phyloP scores from a whole-genome alignment of 2,888 invertebrate genomes.

The Dusona sp. region DNA sequence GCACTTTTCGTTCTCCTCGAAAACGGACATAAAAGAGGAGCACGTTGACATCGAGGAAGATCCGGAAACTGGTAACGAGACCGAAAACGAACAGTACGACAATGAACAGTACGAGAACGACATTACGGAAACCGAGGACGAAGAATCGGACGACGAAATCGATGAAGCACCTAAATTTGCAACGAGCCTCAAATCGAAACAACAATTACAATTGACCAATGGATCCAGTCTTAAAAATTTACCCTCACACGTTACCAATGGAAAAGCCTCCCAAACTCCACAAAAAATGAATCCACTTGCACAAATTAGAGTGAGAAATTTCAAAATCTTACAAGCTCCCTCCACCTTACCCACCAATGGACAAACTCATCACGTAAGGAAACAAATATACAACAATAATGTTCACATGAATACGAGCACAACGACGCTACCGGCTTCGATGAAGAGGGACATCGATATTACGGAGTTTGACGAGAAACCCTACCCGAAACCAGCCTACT shows the following conservation, averaged over 20 bases:
- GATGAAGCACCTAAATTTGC: slow-evolving; percentile 54
- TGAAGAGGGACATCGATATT: slow-evolving; percentile 82
- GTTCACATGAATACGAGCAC: slow-evolving; percentile 75
- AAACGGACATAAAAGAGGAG: slow-evolving; percentile 76
- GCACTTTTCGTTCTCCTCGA: slow-evolving; percentile 77
- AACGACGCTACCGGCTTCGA: slow-evolving; percentile 69
- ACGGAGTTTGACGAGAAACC: slow-evolving; percentile 86
- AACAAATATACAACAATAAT: slow-evolving; percentile 82
- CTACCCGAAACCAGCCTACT: slow-evolving; percentile 98
- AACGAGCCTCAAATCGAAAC: slow-evolving; percentile 71
- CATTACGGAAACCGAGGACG: slow-evolving; percentile 86
- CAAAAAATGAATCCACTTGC: slow-evolving; percentile 75
- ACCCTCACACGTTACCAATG: slow-evolving; percentile 76
- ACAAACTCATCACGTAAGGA: slow-evolving; percentile 80
- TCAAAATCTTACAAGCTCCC: slow-evolving; percentile 78
- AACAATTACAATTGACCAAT: slow-evolving; percentile 71
- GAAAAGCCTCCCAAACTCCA: slow-evolving; percentile 70
- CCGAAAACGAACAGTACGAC: slow-evolving; percentile 80
- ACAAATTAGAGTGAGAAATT: slow-evolving; percentile 81
- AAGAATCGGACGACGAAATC: slow-evolving; percentile 72
- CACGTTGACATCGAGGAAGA: slow-evolving; percentile 77
- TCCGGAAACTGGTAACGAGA: slow-evolving; percentile 81
- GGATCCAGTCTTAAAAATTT: slow-evolving; percentile 73
- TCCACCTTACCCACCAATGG: slow-evolving; percentile 62
- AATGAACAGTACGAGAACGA: slow-evolving; percentile 80